phyloP scores from a whole-genome alignment of 2,888 invertebrate genomes.

The Drosophila atroscutellata region DNA sequence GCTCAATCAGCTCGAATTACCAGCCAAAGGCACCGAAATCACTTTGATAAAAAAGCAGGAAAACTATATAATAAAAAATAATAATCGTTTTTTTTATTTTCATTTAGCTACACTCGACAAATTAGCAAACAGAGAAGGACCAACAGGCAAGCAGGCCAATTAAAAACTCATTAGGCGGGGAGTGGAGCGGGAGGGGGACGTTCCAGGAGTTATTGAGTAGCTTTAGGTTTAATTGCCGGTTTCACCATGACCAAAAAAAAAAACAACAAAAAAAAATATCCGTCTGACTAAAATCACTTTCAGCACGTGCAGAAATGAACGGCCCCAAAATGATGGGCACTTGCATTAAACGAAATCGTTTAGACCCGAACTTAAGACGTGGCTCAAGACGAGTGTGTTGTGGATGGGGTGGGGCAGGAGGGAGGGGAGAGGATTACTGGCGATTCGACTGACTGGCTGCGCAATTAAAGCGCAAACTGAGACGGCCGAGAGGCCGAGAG shows the following conservation, averaged over 20 bases:
- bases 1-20: slow-evolving; percentile 72
- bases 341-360: slow-evolving; percentile 79
- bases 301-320: slow-evolving; percentile 64
- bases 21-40: slow-evolving; percentile 7
- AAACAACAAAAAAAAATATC: slow-evolving; percentile 41
- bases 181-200: background rate
- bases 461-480: slow-evolving; percentile 69
- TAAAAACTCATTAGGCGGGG: slow-evolving; percentile 73
- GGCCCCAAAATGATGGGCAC: slow-evolving; percentile 75
- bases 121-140: slow-evolving; percentile 50
- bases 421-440: background rate
- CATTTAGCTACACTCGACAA: slow-evolving; percentile 50
- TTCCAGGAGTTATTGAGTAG: slow-evolving; percentile 42
- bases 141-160: slow-evolving; percentile 48
- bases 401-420: slow-evolving; percentile 1
- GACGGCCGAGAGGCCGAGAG: slow-evolving; percentile 38
- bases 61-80: slow-evolving; percentile 5
- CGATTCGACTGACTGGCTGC: slow-evolving; percentile 42
- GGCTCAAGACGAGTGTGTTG: slow-evolving; percentile 27
- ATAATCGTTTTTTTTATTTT: slow-evolving; percentile 1
- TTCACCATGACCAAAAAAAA: slow-evolving; percentile 72
- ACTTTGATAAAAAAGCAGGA: slow-evolving; percentile 25
- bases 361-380: slow-evolving; percentile 46
- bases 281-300: slow-evolving; percentile 69
- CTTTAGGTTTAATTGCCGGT: slow-evolving; percentile 70